phyloP scores from a whole-genome alignment of 92 coral and sea anemone genomes.

The Zoanthus sociatus region DNA sequence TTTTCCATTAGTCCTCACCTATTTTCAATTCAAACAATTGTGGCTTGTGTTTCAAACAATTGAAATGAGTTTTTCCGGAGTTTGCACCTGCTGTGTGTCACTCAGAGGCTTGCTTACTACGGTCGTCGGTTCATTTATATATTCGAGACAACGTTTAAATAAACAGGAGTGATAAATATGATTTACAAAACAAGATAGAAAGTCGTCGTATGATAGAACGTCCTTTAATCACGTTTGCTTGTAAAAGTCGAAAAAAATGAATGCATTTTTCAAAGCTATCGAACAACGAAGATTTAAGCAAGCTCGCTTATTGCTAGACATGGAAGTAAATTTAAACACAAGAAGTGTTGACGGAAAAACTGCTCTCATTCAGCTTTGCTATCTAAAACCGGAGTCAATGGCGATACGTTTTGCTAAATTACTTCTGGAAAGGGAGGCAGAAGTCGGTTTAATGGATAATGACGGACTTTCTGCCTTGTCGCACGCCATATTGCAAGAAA shows the following conservation, averaged over 20 bases:
- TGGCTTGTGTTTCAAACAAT: too few species aligned
- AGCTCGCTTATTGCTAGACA: slow-evolving; percentile 65
- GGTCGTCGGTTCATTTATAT: too few species aligned
- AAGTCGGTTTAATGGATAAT: slow-evolving; percentile 55
- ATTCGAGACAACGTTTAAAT: too few species aligned
- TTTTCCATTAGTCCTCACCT: too few species aligned
- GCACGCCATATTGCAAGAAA: slow-evolving; percentile 65
- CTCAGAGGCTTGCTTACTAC: too few species aligned
- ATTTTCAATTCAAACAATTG: too few species aligned
- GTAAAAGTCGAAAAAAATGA: slow-evolving; percentile 43
- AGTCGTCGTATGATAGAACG: not conserved
- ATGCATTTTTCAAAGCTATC: slow-evolving; percentile 73
- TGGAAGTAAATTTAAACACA: slow-evolving; percentile 63
- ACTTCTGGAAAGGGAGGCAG: slow-evolving; percentile 68
- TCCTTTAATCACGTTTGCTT: not conserved
- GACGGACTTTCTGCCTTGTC: slow-evolving; percentile 65
- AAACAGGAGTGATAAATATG: not conserved
- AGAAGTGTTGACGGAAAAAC: slow-evolving; percentile 65
- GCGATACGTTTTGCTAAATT: slow-evolving; percentile 64
- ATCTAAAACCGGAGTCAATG: slow-evolving; percentile 60
- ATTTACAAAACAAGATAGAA: not conserved
- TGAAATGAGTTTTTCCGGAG: too few species aligned
- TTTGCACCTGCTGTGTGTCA: too few species aligned
- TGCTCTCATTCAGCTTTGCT: slow-evolving; percentile 77
- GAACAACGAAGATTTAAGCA: slow-evolving; percentile 82